These are phyloP conservation scores for Notarius quadriscutis DNA, from an alignment of 2,113 vertebrate genomes.

Conservation along the genomic window DNA sequence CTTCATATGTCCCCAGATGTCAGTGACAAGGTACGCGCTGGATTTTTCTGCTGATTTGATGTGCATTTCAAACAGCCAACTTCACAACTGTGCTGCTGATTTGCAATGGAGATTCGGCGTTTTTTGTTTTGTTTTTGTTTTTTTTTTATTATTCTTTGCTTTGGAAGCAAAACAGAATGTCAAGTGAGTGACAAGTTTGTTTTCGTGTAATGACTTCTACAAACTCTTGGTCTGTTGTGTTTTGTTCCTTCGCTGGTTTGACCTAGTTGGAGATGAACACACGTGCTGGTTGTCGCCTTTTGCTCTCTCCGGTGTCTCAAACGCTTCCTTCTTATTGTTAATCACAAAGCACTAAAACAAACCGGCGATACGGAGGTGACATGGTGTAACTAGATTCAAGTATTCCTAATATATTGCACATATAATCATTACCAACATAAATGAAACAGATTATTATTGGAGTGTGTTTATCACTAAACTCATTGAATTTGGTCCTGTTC, in stretches of 20 bases:
- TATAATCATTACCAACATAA: constrained; percentile 1
- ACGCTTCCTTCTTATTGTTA: constrained; percentile 68
- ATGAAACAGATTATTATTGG: constrained; percentile 16
- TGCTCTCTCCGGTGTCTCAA: constrained; percentile 67
- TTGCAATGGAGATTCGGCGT: constrained; percentile 77
- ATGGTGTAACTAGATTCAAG: background rate
- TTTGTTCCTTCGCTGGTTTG: constrained; percentile 78
- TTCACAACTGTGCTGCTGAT: constrained; percentile 93
- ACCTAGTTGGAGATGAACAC: constrained; percentile 77
- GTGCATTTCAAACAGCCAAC: constrained; percentile 93
- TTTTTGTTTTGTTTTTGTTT: constrained; percentile 66
- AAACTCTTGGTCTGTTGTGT: constrained; percentile 79
- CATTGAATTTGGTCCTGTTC: constrained; percentile 29
- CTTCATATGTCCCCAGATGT: constrained; percentile 99
- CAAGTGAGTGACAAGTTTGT: constrained; percentile 81
- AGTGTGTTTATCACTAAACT: constrained; percentile 10
- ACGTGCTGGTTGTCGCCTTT: constrained; percentile 68
- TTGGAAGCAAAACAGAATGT: constrained; percentile 76
- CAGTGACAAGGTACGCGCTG: constrained; percentile 99
- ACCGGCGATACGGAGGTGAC: background rate
- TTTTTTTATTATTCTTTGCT: constrained; percentile 71
- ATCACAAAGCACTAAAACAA: constrained; percentile 35
- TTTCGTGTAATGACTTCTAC: constrained; percentile 80
- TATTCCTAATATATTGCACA: background rate
- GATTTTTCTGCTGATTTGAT: constrained; percentile 88